Conservation (phyloP, 2,888 invertebrate species). For the Peribatodes rhomboidaria region DNA sequence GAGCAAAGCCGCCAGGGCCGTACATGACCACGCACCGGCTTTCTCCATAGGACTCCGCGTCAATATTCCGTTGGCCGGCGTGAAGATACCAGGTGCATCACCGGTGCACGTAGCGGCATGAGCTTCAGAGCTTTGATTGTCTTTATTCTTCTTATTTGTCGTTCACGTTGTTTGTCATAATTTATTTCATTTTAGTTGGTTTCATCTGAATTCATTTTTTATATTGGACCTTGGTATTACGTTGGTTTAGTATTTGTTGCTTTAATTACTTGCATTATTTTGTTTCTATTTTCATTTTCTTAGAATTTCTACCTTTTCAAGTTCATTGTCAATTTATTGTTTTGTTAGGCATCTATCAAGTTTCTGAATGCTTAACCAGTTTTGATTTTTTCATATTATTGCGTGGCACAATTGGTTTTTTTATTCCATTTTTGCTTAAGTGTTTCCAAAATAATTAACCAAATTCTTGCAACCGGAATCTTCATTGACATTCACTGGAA, state of each 20-base stretch:
- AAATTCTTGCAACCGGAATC: no score
- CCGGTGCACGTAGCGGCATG: slow-evolving; percentile 31
- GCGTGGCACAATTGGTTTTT: background rate
- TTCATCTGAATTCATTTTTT: background rate
- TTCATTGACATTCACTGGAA: no score
- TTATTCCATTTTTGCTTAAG: background rate
- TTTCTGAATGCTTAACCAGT: background rate
- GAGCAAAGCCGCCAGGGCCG: slow-evolving; percentile 88
- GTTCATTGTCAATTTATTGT: background rate
- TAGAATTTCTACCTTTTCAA: background rate
- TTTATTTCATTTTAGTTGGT: background rate
- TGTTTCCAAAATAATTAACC: background rate
- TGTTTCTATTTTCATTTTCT: background rate
- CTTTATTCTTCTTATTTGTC: background rate
- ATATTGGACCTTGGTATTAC: no score
- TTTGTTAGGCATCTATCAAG: background rate
- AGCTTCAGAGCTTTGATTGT: slow-evolving; percentile 24
- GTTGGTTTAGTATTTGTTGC: background rate
- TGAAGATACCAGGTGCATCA: slow-evolving; percentile 84
- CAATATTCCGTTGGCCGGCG: slow-evolving; percentile 74
- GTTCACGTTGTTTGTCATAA: background rate
- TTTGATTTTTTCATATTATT: no score
- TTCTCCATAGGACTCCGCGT: slow-evolving; percentile 88
- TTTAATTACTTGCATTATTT: slow-evolving; percentile 36
- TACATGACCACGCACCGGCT: slow-evolving; percentile 85